phyloP scores from a whole-genome alignment of 1,140 invertebrate genomes.

The Nephila pilipes region DNA sequence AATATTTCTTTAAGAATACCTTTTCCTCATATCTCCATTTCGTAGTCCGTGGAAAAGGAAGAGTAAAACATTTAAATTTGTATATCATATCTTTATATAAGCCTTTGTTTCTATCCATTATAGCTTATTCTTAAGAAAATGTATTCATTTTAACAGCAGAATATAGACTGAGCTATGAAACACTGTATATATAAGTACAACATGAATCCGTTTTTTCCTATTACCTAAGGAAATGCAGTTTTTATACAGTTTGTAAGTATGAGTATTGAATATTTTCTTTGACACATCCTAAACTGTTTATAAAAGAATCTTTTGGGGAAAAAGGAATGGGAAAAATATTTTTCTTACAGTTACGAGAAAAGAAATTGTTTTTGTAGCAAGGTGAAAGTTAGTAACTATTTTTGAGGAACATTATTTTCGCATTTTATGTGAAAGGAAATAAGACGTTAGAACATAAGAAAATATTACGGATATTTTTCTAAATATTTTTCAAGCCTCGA shows the following conservation, averaged over 20 bases:
- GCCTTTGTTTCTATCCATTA: background rate
- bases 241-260: constrained; percentile 5
- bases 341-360: background rate
- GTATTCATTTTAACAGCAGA: background rate
- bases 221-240: constrained; percentile 11
- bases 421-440: background rate
- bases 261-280: constrained; percentile 16
- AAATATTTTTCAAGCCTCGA: background rate
- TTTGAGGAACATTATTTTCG: background rate
- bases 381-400: constrained; percentile 21
- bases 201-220: background rate
- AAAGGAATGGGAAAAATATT: background rate
- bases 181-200: background rate
- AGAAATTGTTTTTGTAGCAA: constrained; percentile 2
- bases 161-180: background rate
- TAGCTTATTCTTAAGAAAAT: background rate
- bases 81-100: too few relatives aligned
- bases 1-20: too few relatives aligned
- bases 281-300: constrained; percentile 49
- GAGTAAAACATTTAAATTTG: too few relatives aligned
- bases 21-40: too few relatives aligned
- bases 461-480: background rate
- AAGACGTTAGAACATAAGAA: background rate
- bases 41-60: too few relatives aligned
- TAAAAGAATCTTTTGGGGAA: background rate